These are phyloP conservation scores for Dromas ardeola DNA, from an alignment of 2,113 vertebrate genomes.

Conservation along the genomic window DNA sequence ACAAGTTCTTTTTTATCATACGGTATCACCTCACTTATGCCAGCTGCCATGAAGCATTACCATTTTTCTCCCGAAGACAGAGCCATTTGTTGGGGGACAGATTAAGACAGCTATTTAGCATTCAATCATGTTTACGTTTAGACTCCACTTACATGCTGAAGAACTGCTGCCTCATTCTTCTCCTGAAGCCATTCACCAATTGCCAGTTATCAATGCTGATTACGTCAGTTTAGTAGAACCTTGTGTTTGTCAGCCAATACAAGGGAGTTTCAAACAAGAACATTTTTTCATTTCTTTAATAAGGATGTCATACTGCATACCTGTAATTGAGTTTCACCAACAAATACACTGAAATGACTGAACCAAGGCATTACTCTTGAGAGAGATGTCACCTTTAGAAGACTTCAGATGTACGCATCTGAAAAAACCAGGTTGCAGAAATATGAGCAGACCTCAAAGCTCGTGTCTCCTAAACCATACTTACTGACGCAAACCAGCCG, in stretches of 20 bases:
- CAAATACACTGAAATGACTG: slow-evolving; percentile 70
- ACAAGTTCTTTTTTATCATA: not conserved
- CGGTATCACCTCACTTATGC: not conserved
- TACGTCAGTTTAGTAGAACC: not conserved
- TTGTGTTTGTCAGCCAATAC: slow-evolving; percentile 17
- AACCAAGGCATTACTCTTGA: slow-evolving; percentile 50
- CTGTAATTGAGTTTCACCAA: slow-evolving; percentile 80
- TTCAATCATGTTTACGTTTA: not conserved
- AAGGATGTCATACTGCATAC: slow-evolving; percentile 76
- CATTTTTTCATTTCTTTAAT: slow-evolving; percentile 47
- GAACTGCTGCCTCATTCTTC: not conserved
- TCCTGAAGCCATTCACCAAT: not conserved
- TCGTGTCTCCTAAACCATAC: slow-evolving; percentile 63
- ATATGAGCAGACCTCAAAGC: slow-evolving; percentile 63
- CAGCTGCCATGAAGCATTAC: not conserved
- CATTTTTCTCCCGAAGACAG: not conserved
- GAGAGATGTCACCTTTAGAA: slow-evolving; percentile 47
- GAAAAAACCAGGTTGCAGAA: slow-evolving; percentile 67
- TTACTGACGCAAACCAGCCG: slow-evolving; percentile 64
- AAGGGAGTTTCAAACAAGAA: slow-evolving; percentile 74
- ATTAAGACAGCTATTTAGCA: not conserved
- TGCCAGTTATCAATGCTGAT: not conserved
- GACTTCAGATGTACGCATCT: slow-evolving; percentile 54
- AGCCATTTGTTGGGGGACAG: not conserved
- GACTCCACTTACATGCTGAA: not conserved